Evolutionary conservation across 2,113 vertebrate genomes (phyloP).

Genomic region (Python bivittatus): DNA sequence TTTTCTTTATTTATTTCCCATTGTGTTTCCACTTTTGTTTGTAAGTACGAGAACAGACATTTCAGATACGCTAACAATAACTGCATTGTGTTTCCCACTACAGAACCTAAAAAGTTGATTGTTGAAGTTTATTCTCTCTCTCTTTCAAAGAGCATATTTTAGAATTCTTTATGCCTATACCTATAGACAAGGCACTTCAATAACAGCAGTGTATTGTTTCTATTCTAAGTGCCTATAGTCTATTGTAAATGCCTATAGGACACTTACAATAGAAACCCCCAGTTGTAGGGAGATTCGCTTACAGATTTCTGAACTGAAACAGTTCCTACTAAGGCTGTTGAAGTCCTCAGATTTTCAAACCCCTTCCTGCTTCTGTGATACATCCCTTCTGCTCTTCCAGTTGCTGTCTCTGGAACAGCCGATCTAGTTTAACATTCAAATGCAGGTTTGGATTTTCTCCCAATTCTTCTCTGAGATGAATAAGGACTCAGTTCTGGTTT

Average conservation of each 20-base stretch:
- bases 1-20: neutral
- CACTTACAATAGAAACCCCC: neutral
- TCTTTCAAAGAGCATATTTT: neutral
- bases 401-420: constrained; percentile 1
- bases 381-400: neutral
- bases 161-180: neutral
- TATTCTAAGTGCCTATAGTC: no score
- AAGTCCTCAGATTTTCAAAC: neutral
- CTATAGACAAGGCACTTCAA: neutral
- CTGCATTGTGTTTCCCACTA: neutral
- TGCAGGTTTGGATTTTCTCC: neutral
- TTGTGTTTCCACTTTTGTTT: neutral
- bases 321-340: neutral
- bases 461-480: constrained; percentile 17
- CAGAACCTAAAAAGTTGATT: neutral
- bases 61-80: neutral
- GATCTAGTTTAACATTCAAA: neutral
- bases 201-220: neutral
- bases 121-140: neutral
- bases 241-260: no score
- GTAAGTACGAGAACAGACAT: neutral
- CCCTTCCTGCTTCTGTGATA: neutral
- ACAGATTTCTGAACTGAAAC: neutral
- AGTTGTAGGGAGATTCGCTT: neutral
- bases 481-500: constrained; percentile 14